Percentiles rank a stretch among this genome's conserved stretches.
Conservation (phyloP, 2,888 invertebrate genomes). For the Drosophila kanekoi region DNA sequence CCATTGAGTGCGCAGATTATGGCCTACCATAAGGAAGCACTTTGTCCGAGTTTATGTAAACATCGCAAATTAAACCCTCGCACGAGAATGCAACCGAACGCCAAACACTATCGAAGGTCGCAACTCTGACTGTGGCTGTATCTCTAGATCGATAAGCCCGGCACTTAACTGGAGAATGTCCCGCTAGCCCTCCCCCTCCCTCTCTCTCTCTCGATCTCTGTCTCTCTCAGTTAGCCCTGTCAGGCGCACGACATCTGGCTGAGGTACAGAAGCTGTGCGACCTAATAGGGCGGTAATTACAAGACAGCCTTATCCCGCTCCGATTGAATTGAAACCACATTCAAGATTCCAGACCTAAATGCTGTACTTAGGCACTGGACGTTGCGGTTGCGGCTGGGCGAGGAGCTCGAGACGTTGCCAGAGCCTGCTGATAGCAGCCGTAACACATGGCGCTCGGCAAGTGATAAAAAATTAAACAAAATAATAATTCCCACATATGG, state of each 20-base stretch:
- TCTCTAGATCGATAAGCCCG: conserved; percentile 32
- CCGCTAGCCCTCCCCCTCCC: background rate
- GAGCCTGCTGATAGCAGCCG: conserved; percentile 37
- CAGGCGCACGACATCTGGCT: background rate
- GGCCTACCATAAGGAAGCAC: conserved; percentile 66
- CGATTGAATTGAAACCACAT: conserved; percentile 33
- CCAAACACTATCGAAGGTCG: conserved; percentile 37
- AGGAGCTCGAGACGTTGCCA: background rate
- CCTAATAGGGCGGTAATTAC: conserved; percentile 40
- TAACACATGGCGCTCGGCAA: conserved; percentile 41
- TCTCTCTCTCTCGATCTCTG: too few relatives aligned
- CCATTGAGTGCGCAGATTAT: conserved; percentile 63
- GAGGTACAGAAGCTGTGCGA: conserved; percentile 32
- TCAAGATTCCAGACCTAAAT: conserved; percentile 23
- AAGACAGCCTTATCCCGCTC: background rate
- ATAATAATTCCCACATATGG: too few relatives aligned
- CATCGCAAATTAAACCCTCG: conserved; percentile 50
- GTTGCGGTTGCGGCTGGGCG: conserved; percentile 43
- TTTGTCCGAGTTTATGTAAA: conserved; percentile 70
- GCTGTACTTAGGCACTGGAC: conserved; percentile 39
- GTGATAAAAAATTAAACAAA: conserved; percentile 19
- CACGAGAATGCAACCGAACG: conserved; percentile 11
- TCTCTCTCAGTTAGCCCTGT: background rate
- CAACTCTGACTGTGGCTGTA: conserved; percentile 1
- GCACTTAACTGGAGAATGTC: background rate